Evolutionary conservation across 2,888 invertebrate genomes (phyloP), one percentile per base, ranked within the genome.

Genomic region (Gymnosoma rotundatum): DNA sequence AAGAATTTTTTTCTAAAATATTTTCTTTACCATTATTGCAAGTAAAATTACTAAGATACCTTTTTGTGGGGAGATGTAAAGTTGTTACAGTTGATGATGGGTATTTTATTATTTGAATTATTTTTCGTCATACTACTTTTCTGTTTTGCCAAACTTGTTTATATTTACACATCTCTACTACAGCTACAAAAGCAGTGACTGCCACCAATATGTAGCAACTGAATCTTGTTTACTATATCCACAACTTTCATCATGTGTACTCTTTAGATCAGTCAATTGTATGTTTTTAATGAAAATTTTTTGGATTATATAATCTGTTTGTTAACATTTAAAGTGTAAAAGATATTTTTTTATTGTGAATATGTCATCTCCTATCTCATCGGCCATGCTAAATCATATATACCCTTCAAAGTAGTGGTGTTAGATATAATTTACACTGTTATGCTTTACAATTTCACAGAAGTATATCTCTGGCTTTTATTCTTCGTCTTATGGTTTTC

Each of bases 1-100:
- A 66, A 84, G 80, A 86, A 86, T 84, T 72, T 86, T 78, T 75
- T 83, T 83, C 72, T 83, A 73, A 86, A 86, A 86, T 86, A 86
- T 78, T 86, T 86, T 52, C 84, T 82, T 79, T 56, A 74, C 61
- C 83, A 83, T 78, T 74, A 78, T 83, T 83, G 76, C 81, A 76
- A 84, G 76, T 60, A 79, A 85, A 85, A 85, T 85, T 83, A 64
- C 85, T 79, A 18, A 83, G 72, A 85, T 85, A 79, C 78, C 79
- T 83, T 83, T 61, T 78, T 73, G 75, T 66, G 70, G 75, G 67
- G 80, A 75, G 83, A 66, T 83, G 80, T 61, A 75, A 80, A 76
- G 76, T 83, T 75, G 70, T 61, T 72, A 66, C 70, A 80, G 80
- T 80, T 76, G 80, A 80, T 76, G 80, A 75, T 72, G 80, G 80